Evolutionary conservation across 2,113 vertebrate genomes (phyloP).

Genomic region (Butorides virescens): DNA sequence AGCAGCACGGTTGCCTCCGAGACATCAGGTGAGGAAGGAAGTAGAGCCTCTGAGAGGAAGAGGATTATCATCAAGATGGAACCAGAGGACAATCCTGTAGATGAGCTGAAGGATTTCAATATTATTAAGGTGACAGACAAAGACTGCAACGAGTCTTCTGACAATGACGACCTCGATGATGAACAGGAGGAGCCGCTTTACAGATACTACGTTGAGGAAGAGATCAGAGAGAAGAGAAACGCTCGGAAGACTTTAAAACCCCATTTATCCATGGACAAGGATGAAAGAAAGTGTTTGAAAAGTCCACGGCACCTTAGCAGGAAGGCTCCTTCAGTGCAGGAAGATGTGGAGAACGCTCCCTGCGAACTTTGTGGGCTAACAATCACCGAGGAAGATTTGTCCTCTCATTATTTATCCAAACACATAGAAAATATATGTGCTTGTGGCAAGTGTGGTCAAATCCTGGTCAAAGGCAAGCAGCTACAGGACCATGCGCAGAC

Average conservation of each 20-base stretch:
- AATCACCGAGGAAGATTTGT: slow-evolving; percentile 87
- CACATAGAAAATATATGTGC: slow-evolving; percentile 97
- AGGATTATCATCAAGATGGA: slow-evolving; percentile 89
- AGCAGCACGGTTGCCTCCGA: slow-evolving; percentile 74
- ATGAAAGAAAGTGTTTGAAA: slow-evolving; percentile 70
- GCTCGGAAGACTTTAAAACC: slow-evolving; percentile 75
- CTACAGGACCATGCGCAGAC: slow-evolving; percentile 94
- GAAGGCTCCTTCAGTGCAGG: slow-evolving; percentile 64
- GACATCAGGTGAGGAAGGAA: slow-evolving; percentile 72
- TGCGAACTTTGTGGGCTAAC: slow-evolving; percentile 92
- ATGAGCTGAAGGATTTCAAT: slow-evolving; percentile 84
- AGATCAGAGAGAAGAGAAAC: slow-evolving; percentile 75
- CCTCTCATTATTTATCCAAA: slow-evolving; percentile 93
- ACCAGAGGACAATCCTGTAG: slow-evolving; percentile 81
- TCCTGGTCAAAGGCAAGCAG: slow-evolving; percentile 94
- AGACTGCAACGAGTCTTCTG: slow-evolving; percentile 79
- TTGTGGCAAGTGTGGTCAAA: slow-evolving; percentile 94
- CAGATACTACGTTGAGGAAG: slow-evolving; percentile 73
- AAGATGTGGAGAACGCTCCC: slow-evolving; percentile 71
- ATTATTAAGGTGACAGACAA: slow-evolving; percentile 83
- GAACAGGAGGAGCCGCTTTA: slow-evolving; percentile 80
- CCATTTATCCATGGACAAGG: slow-evolving; percentile 67
- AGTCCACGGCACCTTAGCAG: slow-evolving; percentile 61
- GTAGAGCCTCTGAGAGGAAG: slow-evolving; percentile 77
- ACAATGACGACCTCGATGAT: slow-evolving; percentile 79